Evolutionary conservation across 2,888 invertebrate genomes (phyloP).

Genomic region (Nephrocerus scutellatus): DNA sequence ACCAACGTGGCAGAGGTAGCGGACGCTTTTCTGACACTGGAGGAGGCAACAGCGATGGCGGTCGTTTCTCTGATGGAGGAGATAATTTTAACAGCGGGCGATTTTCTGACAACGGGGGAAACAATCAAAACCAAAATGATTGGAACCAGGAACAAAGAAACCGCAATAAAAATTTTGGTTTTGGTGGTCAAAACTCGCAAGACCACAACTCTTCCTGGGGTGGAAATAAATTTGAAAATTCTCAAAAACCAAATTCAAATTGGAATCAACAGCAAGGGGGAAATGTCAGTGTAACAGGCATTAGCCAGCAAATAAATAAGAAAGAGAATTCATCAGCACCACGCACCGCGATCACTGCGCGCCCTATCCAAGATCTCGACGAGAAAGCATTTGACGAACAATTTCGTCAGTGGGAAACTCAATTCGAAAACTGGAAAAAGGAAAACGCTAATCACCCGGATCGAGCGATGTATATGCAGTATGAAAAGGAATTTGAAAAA

Average conservation of each 20-base stretch:
- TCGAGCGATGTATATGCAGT: constrained; percentile 74
- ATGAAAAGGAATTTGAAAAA: constrained; percentile 82
- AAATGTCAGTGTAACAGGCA: constrained; percentile 7
- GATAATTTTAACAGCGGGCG: too few relatives aligned
- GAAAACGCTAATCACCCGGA: constrained; percentile 90
- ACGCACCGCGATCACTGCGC: constrained; percentile 69
- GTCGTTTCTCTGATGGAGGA: constrained; percentile 9
- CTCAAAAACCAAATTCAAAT: constrained; percentile 7
- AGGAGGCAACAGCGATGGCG: constrained; percentile 11
- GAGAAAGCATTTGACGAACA: constrained; percentile 82
- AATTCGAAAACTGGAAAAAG: constrained; percentile 85
- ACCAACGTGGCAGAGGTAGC: constrained; percentile 11
- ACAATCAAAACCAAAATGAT: constrained; percentile 15
- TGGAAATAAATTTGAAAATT: too few relatives aligned
- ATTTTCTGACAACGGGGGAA: too few relatives aligned
- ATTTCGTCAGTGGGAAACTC: constrained; percentile 85
- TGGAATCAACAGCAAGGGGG: not conserved
- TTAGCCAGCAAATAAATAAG: constrained; percentile 8
- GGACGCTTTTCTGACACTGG: constrained; percentile 9
- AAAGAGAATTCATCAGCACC: constrained; percentile 66
- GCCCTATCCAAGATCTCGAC: constrained; percentile 57
- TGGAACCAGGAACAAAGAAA: constrained; percentile 5
- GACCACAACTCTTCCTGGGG: too few relatives aligned
- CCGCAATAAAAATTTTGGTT: constrained; percentile 1
- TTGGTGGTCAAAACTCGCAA: too few relatives aligned